These are phyloP conservation scores for Rhopalosiphum nymphaeae DNA, from an alignment of 2,888 invertebrate species.

Conservation along the genomic window DNA sequence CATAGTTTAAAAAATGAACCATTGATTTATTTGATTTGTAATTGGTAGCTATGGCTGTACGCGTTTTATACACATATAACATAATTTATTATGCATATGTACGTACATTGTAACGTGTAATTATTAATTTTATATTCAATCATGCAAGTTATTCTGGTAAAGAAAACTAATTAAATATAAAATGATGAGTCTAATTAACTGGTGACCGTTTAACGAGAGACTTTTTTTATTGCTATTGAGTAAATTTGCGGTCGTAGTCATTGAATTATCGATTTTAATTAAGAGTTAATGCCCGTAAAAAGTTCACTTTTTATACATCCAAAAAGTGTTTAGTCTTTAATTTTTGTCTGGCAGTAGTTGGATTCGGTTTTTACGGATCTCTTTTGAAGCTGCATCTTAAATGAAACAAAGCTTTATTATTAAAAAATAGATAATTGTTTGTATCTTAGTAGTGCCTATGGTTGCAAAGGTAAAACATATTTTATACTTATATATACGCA, in stretches of 20 bases:
- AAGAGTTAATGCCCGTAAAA: neutral
- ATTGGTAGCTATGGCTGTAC: neutral
- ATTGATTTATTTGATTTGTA: neutral
- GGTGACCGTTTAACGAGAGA: neutral
- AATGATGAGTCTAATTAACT: constrained; percentile 13
- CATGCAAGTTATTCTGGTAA: neutral
- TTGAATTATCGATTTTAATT: constrained; percentile 11
- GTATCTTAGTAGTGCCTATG: neutral
- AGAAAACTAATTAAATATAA: constrained; percentile 35
- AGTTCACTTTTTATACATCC: neutral
- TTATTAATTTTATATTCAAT: neutral
- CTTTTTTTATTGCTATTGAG: neutral
- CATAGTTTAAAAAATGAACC: neutral
- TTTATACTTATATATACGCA: neutral
- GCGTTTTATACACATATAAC: neutral
- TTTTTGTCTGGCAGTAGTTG: neutral
- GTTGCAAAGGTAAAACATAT: neutral
- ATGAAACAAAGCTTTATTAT: neutral
- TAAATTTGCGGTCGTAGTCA: neutral
- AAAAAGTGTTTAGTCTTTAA: neutral
- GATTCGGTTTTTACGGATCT: neutral
- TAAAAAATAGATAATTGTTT: neutral
- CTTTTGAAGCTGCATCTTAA: neutral
- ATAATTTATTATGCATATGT: neutral
- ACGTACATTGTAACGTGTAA: neutral